These are phyloP conservation scores for Leptodactylus fallax DNA, from an alignment of 2,797 vertebrate species.

Conservation along the genomic window DNA sequence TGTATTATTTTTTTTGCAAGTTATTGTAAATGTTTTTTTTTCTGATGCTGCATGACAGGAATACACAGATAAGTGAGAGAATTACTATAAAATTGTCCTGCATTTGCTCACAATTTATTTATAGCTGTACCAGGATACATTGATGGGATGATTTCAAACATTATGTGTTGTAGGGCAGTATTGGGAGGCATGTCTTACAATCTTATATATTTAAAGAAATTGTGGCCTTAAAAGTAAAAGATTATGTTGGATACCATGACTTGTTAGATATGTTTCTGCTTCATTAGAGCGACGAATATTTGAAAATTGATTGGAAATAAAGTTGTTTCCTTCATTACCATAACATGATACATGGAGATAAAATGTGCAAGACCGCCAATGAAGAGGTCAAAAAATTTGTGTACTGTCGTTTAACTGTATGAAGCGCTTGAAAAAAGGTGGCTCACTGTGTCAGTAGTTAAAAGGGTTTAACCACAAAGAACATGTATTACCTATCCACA, in stretches of 20 bases:
- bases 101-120: not conserved
- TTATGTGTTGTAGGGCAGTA: not conserved
- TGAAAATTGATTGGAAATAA: not conserved
- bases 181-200: not conserved
- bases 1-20: not conserved
- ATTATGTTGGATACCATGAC: not conserved
- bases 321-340: not conserved
- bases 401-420: too few relatives aligned
- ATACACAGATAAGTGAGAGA: not conserved
- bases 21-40: not conserved
- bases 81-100: not conserved
- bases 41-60: not conserved
- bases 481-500: too few relatives aligned
- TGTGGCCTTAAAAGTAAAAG: not conserved
- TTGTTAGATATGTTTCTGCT: too few relatives aligned
- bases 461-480: too few relatives aligned
- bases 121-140: not conserved
- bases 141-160: not conserved
- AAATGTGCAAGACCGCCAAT: too few relatives aligned
- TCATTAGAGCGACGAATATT: not conserved
- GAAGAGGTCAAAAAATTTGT: not conserved
- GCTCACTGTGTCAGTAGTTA: too few relatives aligned
- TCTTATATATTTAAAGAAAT: not conserved
- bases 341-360: not conserved
- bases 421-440: too few relatives aligned